Conservation (phyloP, 2,888 invertebrate species). For the Philonicus albiceps region DNA sequence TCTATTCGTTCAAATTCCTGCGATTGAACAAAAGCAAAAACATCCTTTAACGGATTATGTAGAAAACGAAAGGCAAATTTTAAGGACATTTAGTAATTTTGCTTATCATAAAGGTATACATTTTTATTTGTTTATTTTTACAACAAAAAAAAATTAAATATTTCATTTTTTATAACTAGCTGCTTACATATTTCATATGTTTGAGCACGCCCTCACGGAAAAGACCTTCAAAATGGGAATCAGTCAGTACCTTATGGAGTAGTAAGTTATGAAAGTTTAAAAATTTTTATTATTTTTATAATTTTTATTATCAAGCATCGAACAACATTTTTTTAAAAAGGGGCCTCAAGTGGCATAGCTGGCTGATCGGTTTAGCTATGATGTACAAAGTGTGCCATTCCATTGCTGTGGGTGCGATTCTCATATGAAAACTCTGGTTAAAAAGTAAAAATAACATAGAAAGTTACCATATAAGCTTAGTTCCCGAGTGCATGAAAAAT, state of each 20-base stretch:
- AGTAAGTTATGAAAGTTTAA: not conserved
- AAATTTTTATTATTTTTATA: too few relatives aligned
- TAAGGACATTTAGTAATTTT: not conserved
- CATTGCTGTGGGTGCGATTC: too few relatives aligned
- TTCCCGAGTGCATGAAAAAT: too few relatives aligned
- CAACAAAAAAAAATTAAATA: not conserved
- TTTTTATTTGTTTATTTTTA: not conserved
- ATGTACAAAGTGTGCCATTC: too few relatives aligned
- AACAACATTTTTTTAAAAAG: too few relatives aligned
- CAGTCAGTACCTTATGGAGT: conserved; percentile 2
- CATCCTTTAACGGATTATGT: not conserved
- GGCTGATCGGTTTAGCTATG: too few relatives aligned
- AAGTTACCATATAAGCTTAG: too few relatives aligned
- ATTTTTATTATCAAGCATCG: too few relatives aligned
- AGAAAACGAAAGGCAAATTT: not conserved
- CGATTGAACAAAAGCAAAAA: not conserved
- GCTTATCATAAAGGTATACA: conserved; percentile 8
- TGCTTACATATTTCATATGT: conserved; percentile 69
- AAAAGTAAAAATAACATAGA: too few relatives aligned
- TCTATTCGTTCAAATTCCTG: not conserved
- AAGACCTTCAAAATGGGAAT: conserved; percentile 68
- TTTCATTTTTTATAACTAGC: conserved; percentile 57
- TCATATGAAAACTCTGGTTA: too few relatives aligned
- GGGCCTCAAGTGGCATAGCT: too few relatives aligned
- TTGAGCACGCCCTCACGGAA: conserved; percentile 65